Evolutionary conservation across 2,888 invertebrate species (phyloP), one percentile per base, ranked within the genome.

Genomic region (Cerceris ruficornis): DNA sequence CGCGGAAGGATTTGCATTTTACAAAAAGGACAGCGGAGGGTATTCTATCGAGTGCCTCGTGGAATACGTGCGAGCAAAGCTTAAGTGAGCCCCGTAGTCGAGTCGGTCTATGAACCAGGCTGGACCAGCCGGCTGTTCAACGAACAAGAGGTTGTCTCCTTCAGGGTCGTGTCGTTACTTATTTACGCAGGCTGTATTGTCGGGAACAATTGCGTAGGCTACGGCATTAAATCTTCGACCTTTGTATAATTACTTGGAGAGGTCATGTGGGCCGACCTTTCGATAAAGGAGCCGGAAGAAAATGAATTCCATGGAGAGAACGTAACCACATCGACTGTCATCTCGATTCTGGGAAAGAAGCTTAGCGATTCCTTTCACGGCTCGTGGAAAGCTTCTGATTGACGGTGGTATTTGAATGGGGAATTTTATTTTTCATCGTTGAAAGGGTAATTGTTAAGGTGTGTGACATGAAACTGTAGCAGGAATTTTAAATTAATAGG

Each of bases 131-230:
- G 71, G 71, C 65, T 64, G 69, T 69, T 75, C 81, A 68, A 67
- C 65, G 73, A 66, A 75, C 84, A 77, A 77, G 83, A 83, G 77
- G 69, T 68, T 72, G 78, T 79, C 82, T 75, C 41, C 75, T 67
- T 78, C 85, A 83, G 80, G 87, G 83, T 83, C 86, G 77, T 67
- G 75, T 69, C 83, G 77, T 83, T 81, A 76, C 78, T 80, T 78
- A 76, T 78, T 81, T 80, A 79, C 87, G 79, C 82, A 82, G 76
- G 77, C 82, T 77, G 79, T 75, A 77, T 82, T 67, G 71, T 69
- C 69, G 72, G 54, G 81, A 75, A 80, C 83, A 84, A 83, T 83
- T 75, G 83, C 84, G 84, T 83, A 81, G 82, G 82, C 83, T 74
- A 69, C 41, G 65, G 66, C 76, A 84, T 83, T 84, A 84, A 83